Evolutionary conservation across 1,140 invertebrate genomes (phyloP).

Genomic region (Drosophila hydei): DNA sequence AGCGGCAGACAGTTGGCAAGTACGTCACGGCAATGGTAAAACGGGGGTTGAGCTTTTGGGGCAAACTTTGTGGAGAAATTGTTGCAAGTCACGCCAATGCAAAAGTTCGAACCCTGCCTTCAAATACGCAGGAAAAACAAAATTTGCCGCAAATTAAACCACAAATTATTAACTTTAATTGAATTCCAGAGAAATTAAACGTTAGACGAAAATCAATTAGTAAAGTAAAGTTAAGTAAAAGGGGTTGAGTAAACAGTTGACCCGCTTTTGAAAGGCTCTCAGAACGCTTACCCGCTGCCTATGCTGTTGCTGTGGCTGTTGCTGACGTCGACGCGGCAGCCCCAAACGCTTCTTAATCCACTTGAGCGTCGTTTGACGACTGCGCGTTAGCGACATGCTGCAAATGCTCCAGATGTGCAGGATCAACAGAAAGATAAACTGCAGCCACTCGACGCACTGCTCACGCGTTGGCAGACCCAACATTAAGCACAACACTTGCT

Average conservation of each 20-base stretch:
- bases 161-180: slow-evolving; percentile 70
- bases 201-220: slow-evolving; percentile 42
- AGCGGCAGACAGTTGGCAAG: slow-evolving; percentile 58
- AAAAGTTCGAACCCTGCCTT: slow-evolving; percentile 64
- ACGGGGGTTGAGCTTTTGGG: slow-evolving; percentile 43
- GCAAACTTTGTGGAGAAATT: slow-evolving; percentile 64
- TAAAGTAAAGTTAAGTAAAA: neutral
- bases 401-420: slow-evolving; percentile 56
- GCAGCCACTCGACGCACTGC: slow-evolving; percentile 66
- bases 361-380: slow-evolving; percentile 66
- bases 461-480: slow-evolving; percentile 57
- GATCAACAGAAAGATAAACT: slow-evolving; percentile 59
- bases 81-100: slow-evolving; percentile 71
- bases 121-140: slow-evolving; percentile 65
- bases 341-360: slow-evolving; percentile 71
- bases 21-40: slow-evolving; percentile 24
- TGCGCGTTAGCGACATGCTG: slow-evolving; percentile 68
- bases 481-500: slow-evolving; percentile 52
- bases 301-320: slow-evolving; percentile 9
- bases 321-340: slow-evolving; percentile 50
- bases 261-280: slow-evolving; percentile 38
- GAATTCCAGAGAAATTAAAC: slow-evolving; percentile 57
- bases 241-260: slow-evolving; percentile 43
- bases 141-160: slow-evolving; percentile 72
- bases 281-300: slow-evolving; percentile 43